Evolutionary conservation across 53 echinoderm and acorn worm genomes (phyloP).

Genomic region (Temnopleurus reevesii): DNA sequence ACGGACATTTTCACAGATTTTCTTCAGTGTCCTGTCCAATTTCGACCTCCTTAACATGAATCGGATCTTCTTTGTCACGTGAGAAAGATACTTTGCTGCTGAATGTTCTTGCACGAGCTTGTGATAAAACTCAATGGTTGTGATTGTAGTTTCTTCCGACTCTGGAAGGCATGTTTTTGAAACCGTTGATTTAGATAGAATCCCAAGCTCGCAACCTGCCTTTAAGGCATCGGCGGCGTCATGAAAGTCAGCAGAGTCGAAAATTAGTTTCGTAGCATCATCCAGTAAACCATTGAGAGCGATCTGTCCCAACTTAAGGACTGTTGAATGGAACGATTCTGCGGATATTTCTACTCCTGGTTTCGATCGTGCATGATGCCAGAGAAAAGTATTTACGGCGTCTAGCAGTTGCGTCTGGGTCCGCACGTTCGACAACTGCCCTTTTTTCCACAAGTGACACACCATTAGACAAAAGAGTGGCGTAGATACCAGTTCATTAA

Average conservation of each 20-base stretch:
- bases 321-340: not conserved
- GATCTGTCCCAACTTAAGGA: not conserved
- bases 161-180: not conserved
- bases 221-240: not conserved
- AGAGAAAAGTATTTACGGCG: not conserved
- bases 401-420: not conserved
- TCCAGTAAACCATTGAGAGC: not conserved
- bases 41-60: not conserved
- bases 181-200: not conserved
- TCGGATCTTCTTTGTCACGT: not conserved
- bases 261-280: not conserved
- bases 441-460: not conserved
- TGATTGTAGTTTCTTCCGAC: not conserved
- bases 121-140: slow-evolving; percentile 37
- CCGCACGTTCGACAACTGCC: not conserved
- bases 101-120: slow-evolving; percentile 18
- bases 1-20: not conserved
- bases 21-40: not conserved
- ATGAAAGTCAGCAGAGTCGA: not conserved
- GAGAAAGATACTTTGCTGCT: not conserved
- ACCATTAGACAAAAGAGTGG: slow-evolving; percentile 33
- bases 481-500: not conserved
- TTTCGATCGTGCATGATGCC: not conserved
- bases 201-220: not conserved
- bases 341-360: not conserved